Base-by-base conservation (phyloP, 2,888 invertebrate genomes). In the Noctua janthe region DNA sequence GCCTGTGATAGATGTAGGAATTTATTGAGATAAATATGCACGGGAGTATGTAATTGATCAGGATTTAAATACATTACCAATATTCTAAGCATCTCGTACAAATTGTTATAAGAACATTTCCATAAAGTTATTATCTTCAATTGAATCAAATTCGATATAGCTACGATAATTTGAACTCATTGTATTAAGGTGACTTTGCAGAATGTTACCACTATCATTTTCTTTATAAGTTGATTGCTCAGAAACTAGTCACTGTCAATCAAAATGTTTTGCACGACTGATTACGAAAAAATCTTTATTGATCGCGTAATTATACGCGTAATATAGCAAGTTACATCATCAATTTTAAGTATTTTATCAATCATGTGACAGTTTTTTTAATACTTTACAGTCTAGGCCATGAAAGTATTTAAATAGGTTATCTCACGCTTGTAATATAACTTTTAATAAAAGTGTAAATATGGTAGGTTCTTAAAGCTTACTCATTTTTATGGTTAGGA, bases 241-340 rank as follows among this genome's bases (percentile, higher is more conserved):
- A 15, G 59, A 86, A 83, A 76, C 74, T 69, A 81, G 78, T 69
- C 47, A 72, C 72, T 80, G 88, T 88, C 87, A 83, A 88, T 87
- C 81, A 86, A 83, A 81, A 73, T 72, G 64, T 78, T 87, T 79
- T 78, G 71, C 72, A 76, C 66, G n/a, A 74, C 43, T 66, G 76
- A 82, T 86, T 81, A 76, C 64, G 67, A 71, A 74, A 87, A 83
- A 72, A 71, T 76, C 47, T 74, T 77, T 72, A 87, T 86, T 78
- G 82, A 82, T 74, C 67, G 35, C 23, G 20, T 85, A 75, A 72
- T 76, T 79, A 72, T 51, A 72, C 70, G 54, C 70, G 54, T 69
- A 74, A 73, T 71, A 70, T 7, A 67, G 62, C 29, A 35, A 43
- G 70, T 88, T 76, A 76, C 76, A 71, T 78, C 49, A 78, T 72